Evolutionary conservation across 2,888 invertebrate genomes (phyloP).

Genomic region (Trilocha varians): DNA sequence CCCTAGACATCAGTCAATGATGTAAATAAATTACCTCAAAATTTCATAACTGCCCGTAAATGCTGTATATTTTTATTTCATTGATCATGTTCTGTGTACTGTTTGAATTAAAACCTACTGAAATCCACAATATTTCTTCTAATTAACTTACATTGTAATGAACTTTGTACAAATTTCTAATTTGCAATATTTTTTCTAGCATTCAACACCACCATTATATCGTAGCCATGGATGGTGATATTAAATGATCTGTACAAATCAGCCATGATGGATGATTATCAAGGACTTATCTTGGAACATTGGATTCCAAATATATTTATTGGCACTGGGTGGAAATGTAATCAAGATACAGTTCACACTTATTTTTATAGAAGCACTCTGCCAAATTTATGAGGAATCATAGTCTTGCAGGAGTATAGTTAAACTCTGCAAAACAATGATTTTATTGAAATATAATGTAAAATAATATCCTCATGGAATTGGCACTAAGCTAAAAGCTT

Average conservation of each 20-base stretch:
- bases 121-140: not conserved
- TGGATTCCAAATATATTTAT: slow-evolving; percentile 39
- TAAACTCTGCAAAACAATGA: not conserved
- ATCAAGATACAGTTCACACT: slow-evolving; percentile 63
- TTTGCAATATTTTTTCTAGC: slow-evolving; percentile 42
- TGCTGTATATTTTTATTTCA: not conserved
- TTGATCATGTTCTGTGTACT: slow-evolving; percentile 38
- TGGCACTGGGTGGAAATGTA: slow-evolving; percentile 67
- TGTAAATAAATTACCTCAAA: too few species aligned
- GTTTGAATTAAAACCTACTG: slow-evolving; percentile 10
- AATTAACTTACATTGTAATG: not conserved
- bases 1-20: too few species aligned
- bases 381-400: slow-evolving; percentile 49
- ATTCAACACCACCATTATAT: slow-evolving; percentile 22
- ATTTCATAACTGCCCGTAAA: too few species aligned
- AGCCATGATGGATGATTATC: slow-evolving; percentile 21
- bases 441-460: not conserved
- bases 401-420: not conserved
- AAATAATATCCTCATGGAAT: slow-evolving; percentile 33
- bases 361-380: slow-evolving; percentile 30
- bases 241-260: slow-evolving; percentile 38
- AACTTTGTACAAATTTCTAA: slow-evolving; percentile 10
- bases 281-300: slow-evolving; percentile 42
- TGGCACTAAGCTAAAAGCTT: slow-evolving; percentile 31
- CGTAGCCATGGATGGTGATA: slow-evolving; percentile 57